These are phyloP conservation scores for Macrotrachela quadricornifera DNA, from an alignment of 1,140 invertebrate genomes.

Conservation along the genomic window DNA sequence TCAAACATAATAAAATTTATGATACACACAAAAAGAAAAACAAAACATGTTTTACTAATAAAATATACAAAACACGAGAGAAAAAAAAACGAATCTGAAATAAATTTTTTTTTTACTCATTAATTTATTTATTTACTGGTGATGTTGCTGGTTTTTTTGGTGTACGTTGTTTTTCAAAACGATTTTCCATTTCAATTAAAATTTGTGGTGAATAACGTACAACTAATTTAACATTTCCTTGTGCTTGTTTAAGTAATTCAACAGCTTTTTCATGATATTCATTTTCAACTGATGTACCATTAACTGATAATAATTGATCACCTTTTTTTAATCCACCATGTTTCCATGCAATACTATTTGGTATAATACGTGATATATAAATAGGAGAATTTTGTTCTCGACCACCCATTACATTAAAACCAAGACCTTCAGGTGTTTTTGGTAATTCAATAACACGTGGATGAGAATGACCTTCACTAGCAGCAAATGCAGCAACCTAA, in stretches of 20 bases:
- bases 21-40: too few species aligned
- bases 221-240: constrained; percentile 68
- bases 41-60: too few species aligned
- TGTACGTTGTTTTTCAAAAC: constrained; percentile 69
- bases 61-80: too few species aligned
- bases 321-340: constrained; percentile 89
- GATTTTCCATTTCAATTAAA: constrained; percentile 94
- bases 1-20: too few species aligned
- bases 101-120: too few species aligned
- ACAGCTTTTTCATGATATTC: constrained; percentile 98
- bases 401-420: constrained; percentile 98
- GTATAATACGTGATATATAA: constrained; percentile 95
- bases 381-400: constrained; percentile 98
- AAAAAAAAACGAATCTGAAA: too few species aligned
- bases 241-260: constrained; percentile 86
- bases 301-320: constrained; percentile 89
- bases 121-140: too few species aligned
- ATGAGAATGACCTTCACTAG: constrained; percentile 94
- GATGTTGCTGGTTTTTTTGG: too few species aligned
- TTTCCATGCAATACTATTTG: constrained; percentile 84
- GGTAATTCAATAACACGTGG: constrained; percentile 89
- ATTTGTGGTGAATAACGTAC: constrained; percentile 94
- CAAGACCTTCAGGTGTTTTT: constrained; percentile 94
- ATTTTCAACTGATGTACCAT: constrained; percentile 90
- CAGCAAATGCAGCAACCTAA: constrained; percentile 76